Evolutionary conservation across 2,797 vertebrate species (phyloP).

Genomic region (Enteromius paludinosus): DNA sequence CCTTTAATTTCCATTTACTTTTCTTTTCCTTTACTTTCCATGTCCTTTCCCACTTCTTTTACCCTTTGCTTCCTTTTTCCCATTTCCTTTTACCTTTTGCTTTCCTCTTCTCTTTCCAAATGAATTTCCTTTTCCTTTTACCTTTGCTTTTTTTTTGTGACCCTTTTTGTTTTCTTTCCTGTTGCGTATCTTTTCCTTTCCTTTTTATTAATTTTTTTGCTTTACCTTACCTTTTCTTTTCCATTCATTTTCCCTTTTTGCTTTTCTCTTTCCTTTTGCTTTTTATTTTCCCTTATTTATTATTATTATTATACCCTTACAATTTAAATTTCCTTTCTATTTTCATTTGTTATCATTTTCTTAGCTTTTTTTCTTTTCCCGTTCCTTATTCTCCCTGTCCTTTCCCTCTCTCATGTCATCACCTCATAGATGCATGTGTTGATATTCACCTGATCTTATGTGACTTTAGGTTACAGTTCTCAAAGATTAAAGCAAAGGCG

Average conservation of each 20-base stretch:
- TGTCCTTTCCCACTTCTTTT: too few relatives aligned
- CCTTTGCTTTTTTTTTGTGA: neutral
- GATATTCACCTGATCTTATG: neutral
- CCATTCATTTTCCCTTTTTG: neutral
- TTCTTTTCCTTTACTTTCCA: neutral
- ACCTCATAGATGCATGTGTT: conserved; percentile 2
- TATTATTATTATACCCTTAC: neutral
- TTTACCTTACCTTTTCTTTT: neutral
- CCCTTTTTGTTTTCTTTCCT: neutral
- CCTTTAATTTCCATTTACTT: too few relatives aligned
- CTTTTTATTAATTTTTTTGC: neutral
- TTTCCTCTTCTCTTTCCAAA: neutral
- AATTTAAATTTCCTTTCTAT: neutral
- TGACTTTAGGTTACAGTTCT: conserved; percentile 55
- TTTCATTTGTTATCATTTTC: neutral
- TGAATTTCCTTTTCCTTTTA: neutral
- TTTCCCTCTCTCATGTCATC: neutral
- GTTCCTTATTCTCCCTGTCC: neutral
- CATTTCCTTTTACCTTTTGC: neutral
- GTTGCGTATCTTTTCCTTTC: neutral
- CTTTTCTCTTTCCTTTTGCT: neutral
- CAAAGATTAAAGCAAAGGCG: conserved; percentile 56
- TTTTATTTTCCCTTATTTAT: neutral
- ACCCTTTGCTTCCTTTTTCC: neutral
- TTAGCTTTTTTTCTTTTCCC: neutral